Conservation (phyloP, 1,140 invertebrate genomes). For the Drosophila aff. region DNA sequence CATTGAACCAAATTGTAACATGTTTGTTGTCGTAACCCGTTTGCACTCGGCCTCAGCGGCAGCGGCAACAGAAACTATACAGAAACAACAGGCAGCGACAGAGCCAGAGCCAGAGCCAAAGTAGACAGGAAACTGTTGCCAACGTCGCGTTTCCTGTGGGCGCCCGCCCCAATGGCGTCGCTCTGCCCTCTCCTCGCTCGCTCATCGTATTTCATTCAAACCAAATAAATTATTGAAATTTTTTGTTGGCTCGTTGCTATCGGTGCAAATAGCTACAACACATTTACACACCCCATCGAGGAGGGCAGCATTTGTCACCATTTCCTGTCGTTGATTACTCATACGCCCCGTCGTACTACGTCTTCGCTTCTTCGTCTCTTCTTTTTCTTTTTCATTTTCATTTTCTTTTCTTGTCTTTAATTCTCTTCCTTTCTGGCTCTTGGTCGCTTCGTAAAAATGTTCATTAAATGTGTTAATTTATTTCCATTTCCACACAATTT, state of each 20-base stretch:
- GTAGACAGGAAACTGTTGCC: conserved; percentile 75
- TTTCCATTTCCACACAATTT: conserved; percentile 78
- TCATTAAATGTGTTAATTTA: conserved; percentile 83
- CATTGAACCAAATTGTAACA: conserved; percentile 82
- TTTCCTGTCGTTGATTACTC: conserved; percentile 82
- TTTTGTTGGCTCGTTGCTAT: conserved; percentile 78
- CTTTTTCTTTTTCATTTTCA: not conserved
- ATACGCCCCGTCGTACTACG: conserved; percentile 73
- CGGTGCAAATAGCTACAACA: conserved; percentile 82
- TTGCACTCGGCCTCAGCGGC: conserved; percentile 65
- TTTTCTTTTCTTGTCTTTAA: conserved; percentile 8
- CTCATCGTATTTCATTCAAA: conserved; percentile 79
- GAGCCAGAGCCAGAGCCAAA: conserved; percentile 1
- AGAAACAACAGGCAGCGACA: conserved; percentile 37
- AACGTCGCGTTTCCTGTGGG: conserved; percentile 80
- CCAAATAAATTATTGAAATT: conserved; percentile 84
- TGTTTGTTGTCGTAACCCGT: conserved; percentile 81
- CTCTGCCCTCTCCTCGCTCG: conserved; percentile 8
- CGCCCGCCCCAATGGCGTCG: conserved; percentile 79
- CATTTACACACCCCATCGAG: conserved; percentile 61
- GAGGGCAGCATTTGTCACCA: conserved; percentile 71
- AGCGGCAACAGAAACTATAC: conserved; percentile 23
- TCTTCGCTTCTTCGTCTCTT: conserved; percentile 17
- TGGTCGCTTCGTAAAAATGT: conserved; percentile 59
- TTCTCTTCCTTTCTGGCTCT: conserved; percentile 18